Base-by-base conservation (phyloP, 30 jellyfish, hydroid and myxozoan species). In the Turritopsis rubra region DNA sequence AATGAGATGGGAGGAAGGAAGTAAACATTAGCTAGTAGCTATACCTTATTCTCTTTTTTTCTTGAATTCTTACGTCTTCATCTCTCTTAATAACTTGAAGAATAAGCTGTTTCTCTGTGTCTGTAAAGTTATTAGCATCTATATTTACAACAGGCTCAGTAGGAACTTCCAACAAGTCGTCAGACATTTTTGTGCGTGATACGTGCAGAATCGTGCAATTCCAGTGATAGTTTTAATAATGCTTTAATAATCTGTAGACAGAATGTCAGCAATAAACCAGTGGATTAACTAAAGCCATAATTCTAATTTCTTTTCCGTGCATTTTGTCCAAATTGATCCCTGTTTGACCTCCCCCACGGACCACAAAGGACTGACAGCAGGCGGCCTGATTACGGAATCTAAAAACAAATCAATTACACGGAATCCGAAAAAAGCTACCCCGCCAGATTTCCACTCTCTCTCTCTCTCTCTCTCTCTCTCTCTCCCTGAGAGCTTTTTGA, bases 31-130 rank as follows among this genome's bases (percentile, higher is more conserved):
- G 17, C 29, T 3, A 1, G 13, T 41, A 41, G 5, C 60, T 41
- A 5, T 41, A 41, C 60, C 60, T 41, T 41, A 41, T 3, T 41
- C 60, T 41, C 60, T 80, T 71, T 74, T 88, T 86, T 84, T 94
- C 99, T 71, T 81, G 97, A 16, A 79, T 19, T 60, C 95, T 79
- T 13, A 89, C 66, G 20, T 94, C 99, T 41, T 94, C 97, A 81
- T 94, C 99, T 75, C 99, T 79, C 25, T 80, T 83, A 16, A 94
- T 83, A 53, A 94, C 99, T 18, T 86, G 79, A 21, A 80, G 79
- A 29, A 94, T 83, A 27, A 94, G 86, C 7, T 78, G 86, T 77
- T 73, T 86, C 76, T 94, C 99, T 18, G 97, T 87, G 18, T 95
- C 95, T 0, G 99, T 94, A 41, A 94, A 88, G 70, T 75, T 52